Evolutionary conservation across 2,888 invertebrate genomes (phyloP), one percentile per base, ranked within the genome.

Genomic region (Drosophila pegasa): DNA sequence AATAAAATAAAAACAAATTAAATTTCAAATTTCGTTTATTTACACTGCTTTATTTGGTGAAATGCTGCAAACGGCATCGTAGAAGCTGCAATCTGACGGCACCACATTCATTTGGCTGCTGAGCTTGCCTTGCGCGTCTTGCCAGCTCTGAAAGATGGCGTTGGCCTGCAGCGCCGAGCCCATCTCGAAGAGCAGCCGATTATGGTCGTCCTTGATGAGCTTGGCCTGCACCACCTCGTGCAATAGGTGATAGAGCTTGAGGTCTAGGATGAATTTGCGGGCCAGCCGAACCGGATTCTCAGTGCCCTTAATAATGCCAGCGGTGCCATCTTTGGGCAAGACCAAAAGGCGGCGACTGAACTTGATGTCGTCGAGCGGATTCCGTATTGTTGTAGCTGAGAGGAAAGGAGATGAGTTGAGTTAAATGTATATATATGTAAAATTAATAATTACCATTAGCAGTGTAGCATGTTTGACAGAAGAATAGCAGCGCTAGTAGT

Each of bases 211-310:
- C 0, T n/a, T 2, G 1, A 41, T 14, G 16, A 18, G 7, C 16
- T 25, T 63, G 2, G 77, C 77, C 29, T 72, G 80, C 16, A 41
- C 60, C 9, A 77, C 60, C 18, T 80, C 60, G 3, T 14, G 29
- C 1, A 72, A 31, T 35, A 80, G 64, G 14, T 71, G 41, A 7
- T 22, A 61, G 3, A 41, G 48, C 3, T 58, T 12, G 12, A 80
- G 0, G 0, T 69, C 45, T 1, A 22, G 8, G 4, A 78, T 25
- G 10, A 73, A 41, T 1, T 45, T 37, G 1, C 63, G 62, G 0
- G 71, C 58, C 16, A 52, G 5, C 4, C 38, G 10, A 1, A 75
- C 51, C 0, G 80, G 35, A 29, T 29, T 29, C 0, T 6, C 12
- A 1, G 0, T 12, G 1, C 3, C 35, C 0, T 8, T 4, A 0